Base-by-base conservation (phyloP, 2,888 invertebrate species). In the Papilio demoleus region DNA sequence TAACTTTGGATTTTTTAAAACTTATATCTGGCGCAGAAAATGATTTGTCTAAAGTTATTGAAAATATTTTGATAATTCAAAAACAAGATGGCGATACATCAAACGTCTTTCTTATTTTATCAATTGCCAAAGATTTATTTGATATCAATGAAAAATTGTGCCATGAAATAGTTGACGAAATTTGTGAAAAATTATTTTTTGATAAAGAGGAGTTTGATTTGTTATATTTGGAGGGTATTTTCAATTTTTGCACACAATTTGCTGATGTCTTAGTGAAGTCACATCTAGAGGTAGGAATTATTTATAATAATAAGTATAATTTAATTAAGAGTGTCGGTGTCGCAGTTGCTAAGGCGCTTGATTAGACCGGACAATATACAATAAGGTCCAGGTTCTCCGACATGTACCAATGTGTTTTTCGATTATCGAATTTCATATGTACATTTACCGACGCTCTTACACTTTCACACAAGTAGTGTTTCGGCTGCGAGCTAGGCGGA, bases 191-290 rank as follows among this genome's bases (percentile, higher is more conserved):
- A 11, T 24, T 67, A 31, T 56, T 63, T n/a, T 11, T 5, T 19
- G 17, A 5, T 12, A 19, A 12, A 19, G 8, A 60, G 3, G 6
- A 58, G n/a, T 31, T 56, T 17, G 22, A 47, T 53, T 14, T 45
- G 3, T 42, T 68, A 9, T 31, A 24, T 17, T 79, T 76, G 34
- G 79, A 80, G 67, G 74, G 76, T 0, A 69, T 79, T 1, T 74
- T 84, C 56, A 71, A 71, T n/a, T 83, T 84, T 60, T 45, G 83
- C 3, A 77, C 74, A 14, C 78, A 76, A n/a, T 85, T 77, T 67
- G 66, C 75, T 19, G 74, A 73, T 4, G 72, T 74, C 11, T 64
- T 85, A 5, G 40, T 83, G 56, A 80, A 81, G 17, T 24, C 72
- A 0, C 69, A 81, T 14, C 70, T 75, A 70, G 74, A 79, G 83